A percentile compares a stretch with the other conserved stretches of the same genome.
Evolutionary conservation across 2,797 vertebrate species (phyloP).

Genomic region (Stomatorhinus walkeri): DNA sequence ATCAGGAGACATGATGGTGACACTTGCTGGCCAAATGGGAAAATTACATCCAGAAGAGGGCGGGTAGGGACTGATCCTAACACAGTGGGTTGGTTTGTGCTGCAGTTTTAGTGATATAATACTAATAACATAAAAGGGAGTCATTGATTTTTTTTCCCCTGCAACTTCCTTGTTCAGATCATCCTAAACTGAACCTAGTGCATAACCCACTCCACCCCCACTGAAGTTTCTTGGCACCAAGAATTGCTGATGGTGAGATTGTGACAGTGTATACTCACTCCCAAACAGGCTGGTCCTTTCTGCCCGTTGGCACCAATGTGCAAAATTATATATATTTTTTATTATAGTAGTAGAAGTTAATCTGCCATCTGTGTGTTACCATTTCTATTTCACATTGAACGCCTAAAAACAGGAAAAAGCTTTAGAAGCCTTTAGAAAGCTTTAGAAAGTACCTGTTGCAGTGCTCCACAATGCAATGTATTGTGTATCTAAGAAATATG

Average conservation of each 20-base stretch:
- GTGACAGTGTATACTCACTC: conserved; percentile 20
- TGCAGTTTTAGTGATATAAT: neutral
- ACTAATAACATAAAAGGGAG: neutral
- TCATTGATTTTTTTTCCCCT: neutral
- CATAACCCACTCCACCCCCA: neutral
- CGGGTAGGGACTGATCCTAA: neutral
- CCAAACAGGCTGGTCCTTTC: conserved; percentile 23
- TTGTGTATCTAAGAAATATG: neutral
- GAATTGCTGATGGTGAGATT: conserved; percentile 40
- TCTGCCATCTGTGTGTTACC: conserved; percentile 14
- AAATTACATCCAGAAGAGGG: neutral
- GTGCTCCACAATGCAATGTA: neutral
- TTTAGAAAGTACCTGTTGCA: conserved; percentile 11
- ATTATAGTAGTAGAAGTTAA: conserved; percentile 18
- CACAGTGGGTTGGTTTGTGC: neutral
- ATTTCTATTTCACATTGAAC: neutral
- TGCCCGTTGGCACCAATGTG: neutral
- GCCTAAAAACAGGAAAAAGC: neutral
- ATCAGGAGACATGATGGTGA: neutral
- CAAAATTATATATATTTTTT: conserved; percentile 52
- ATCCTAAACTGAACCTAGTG: neutral
- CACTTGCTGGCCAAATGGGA: neutral
- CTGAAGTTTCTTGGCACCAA: conserved; percentile 41
- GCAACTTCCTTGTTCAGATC: neutral
- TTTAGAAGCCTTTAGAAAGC: neutral